Evolutionary conservation across 2,888 invertebrate species (phyloP).

Genomic region (Alloscopus bannaensis): DNA sequence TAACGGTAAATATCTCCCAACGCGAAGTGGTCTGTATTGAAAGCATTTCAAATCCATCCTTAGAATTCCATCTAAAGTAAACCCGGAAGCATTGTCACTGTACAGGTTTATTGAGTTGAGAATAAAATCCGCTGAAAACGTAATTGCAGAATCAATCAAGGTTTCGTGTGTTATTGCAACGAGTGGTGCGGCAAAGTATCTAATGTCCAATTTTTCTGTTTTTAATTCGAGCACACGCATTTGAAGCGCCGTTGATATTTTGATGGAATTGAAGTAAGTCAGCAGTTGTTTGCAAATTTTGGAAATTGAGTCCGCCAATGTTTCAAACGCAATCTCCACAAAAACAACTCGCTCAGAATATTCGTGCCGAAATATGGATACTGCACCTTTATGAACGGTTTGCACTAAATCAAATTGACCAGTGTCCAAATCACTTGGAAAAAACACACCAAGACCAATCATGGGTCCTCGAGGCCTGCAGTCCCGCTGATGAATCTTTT

Average conservation of each 20-base stretch:
- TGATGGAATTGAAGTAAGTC: background rate
- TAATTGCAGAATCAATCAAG: background rate
- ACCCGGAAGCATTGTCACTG: background rate
- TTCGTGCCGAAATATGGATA: background rate
- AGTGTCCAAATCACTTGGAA: slow-evolving; percentile 4
- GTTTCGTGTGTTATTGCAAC: background rate
- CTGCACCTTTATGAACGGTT: background rate
- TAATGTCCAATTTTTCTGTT: background rate
- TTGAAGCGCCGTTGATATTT: background rate
- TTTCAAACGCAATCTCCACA: background rate
- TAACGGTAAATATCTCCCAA: background rate
- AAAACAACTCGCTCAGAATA: background rate
- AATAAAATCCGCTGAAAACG: slow-evolving; percentile 5
- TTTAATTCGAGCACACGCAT: background rate
- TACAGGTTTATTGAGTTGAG: background rate
- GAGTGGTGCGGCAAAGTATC: background rate
- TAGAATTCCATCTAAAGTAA: slow-evolving; percentile 6
- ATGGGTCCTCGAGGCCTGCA: background rate
- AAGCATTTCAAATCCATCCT: background rate
- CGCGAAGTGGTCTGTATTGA: background rate
- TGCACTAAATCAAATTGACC: slow-evolving; percentile 5
- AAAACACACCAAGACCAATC: slow-evolving; percentile 4
- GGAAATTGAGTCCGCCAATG: background rate
- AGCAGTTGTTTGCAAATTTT: background rate
- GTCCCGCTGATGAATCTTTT: too few species aligned